Conservation (phyloP, 2,113 vertebrate genomes). For the Grantiella picta region DNA sequence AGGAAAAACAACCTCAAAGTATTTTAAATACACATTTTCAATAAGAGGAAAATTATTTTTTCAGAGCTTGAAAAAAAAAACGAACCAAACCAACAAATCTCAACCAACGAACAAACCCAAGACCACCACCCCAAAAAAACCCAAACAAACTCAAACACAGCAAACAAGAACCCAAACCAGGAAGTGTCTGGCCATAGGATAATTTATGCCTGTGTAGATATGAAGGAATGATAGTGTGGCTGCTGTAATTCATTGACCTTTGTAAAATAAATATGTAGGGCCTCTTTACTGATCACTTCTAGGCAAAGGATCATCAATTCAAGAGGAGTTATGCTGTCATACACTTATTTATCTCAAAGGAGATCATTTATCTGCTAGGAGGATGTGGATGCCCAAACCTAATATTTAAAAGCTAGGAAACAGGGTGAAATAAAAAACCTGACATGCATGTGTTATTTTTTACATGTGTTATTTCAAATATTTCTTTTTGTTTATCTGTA, state of each 20-base stretch:
- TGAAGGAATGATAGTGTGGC: not conserved
- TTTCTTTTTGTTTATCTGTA: not conserved
- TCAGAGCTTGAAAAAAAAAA: not conserved
- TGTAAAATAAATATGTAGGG: not conserved
- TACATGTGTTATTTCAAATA: not conserved
- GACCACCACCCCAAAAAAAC: not conserved
- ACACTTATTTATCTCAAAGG: not conserved
- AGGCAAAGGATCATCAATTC: not conserved
- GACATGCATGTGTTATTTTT: not conserved
- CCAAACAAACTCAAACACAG: not conserved
- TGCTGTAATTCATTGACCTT: not conserved
- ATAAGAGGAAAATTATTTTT: not conserved
- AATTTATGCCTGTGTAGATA: not conserved
- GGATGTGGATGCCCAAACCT: not conserved
- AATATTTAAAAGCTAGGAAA: not conserved
- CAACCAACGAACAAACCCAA: not conserved
- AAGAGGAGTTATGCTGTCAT: not conserved
- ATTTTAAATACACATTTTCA: not conserved
- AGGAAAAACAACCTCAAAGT: not conserved
- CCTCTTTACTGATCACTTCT: not conserved
- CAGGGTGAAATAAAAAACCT: not conserved
- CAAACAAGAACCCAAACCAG: not conserved
- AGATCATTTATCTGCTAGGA: not conserved
- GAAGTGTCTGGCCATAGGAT: not conserved
- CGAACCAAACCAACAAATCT: too few relatives aligned